Conservation (phyloP, 2,113 vertebrate species). For the Puma concolor region DNA sequence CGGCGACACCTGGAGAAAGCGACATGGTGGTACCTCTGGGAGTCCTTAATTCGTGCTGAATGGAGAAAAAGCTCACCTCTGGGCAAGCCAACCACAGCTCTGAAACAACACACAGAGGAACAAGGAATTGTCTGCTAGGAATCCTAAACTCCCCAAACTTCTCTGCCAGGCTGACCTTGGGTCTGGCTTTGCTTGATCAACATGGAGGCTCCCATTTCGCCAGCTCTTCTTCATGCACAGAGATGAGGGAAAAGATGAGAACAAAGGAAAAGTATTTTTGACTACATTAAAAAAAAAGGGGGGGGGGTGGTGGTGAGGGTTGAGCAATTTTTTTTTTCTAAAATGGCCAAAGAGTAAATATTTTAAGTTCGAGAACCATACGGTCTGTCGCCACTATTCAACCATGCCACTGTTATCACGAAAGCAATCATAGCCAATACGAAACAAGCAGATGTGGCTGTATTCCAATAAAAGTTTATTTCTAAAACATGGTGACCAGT, state of each 20-base stretch:
- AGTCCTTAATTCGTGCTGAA: too few relatives aligned
- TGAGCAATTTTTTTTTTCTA: not conserved
- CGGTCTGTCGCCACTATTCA: not conserved
- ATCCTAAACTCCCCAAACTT: not conserved
- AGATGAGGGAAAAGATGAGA: not conserved
- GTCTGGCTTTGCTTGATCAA: too few relatives aligned
- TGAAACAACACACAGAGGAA: not conserved
- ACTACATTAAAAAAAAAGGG: not conserved
- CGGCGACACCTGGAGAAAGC: too few relatives aligned
- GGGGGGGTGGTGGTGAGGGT: accelerated
- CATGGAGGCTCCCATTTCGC: not conserved
- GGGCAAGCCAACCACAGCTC: not conserved
- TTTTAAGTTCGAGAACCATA: not conserved
- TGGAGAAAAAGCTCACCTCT: not conserved
- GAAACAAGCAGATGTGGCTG: not conserved
- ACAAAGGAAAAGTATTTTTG: slow-evolving; percentile 17
- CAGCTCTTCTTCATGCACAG: not conserved
- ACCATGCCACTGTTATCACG: not conserved
- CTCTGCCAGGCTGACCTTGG: too few relatives aligned
- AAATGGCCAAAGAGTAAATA: not conserved
- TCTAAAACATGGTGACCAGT: not conserved
- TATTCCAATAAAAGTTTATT: slow-evolving; percentile 12
- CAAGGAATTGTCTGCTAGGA: not conserved
- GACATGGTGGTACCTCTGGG: too few relatives aligned
- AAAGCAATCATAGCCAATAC: not conserved